phyloP scores from a whole-genome alignment of 2,797 vertebrate species.

The Myoxocephalus aenaeus region DNA sequence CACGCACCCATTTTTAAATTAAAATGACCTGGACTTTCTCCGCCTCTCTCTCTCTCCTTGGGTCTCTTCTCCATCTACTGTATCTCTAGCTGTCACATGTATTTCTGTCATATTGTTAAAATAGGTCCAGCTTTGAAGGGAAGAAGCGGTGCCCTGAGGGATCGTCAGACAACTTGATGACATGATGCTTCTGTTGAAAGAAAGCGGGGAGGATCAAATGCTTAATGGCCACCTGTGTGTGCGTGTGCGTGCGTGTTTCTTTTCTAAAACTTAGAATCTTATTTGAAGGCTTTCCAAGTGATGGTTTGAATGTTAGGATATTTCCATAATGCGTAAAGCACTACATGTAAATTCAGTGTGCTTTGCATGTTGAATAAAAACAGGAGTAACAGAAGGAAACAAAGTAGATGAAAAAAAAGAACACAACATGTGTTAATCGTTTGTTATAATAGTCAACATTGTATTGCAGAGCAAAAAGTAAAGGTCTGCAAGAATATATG shows the following conservation, averaged over 20 bases:
- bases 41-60: neutral
- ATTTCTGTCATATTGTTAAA: conserved; percentile 60
- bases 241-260: conserved; percentile 22
- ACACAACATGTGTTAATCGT: neutral
- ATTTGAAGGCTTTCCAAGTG: conserved; percentile 43
- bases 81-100: conserved; percentile 45
- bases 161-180: conserved; percentile 73
- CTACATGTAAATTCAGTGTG: neutral
- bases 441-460: neutral
- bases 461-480: neutral
- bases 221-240: conserved; percentile 64
- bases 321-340: conserved; percentile 2
- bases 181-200: conserved; percentile 69
- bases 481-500: neutral
- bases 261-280: conserved; percentile 16
- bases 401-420: neutral
- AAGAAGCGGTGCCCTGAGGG: conserved; percentile 60
- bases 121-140: conserved; percentile 54
- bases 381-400: neutral
- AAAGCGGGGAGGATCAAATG: conserved; percentile 68
- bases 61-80: conserved; percentile 19
- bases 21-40: conserved; percentile 42
- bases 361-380: conserved; percentile 1
- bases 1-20: conserved; percentile 42
- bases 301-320: conserved; percentile 13